Conservation (phyloP, 2,113 vertebrate species). For the Fukomys damarensis region DNA sequence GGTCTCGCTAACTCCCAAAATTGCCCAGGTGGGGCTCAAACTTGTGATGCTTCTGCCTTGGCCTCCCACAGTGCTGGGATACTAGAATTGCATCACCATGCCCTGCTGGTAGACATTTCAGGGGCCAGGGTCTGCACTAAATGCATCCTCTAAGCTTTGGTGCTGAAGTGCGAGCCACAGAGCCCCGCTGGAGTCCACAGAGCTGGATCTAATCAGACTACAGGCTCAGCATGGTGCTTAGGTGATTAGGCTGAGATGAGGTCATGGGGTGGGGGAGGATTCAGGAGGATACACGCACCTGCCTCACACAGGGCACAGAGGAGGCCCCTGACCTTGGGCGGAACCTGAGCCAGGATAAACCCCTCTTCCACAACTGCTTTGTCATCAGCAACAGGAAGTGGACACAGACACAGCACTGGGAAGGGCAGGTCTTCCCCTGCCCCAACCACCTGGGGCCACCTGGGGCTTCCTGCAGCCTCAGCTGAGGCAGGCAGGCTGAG, state of each 20-base stretch:
- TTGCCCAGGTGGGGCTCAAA: background rate
- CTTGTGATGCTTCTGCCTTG: background rate
- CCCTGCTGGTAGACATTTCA: background rate
- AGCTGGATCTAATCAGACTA: background rate
- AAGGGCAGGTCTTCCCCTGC: no score
- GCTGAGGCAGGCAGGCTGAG: background rate
- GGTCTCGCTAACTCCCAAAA: background rate
- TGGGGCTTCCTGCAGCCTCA: no score
- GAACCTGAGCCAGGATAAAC: background rate
- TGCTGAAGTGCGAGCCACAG: background rate
- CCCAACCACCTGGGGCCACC: background rate
- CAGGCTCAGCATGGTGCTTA: background rate
- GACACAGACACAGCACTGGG: background rate
- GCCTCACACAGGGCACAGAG: background rate
- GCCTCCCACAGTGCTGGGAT: background rate
- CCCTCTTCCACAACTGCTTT: background rate
- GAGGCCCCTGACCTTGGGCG: background rate
- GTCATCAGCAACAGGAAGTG: background rate
- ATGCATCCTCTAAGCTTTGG: background rate
- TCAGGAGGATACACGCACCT: background rate
- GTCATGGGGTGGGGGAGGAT: background rate
- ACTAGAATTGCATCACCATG: background rate
- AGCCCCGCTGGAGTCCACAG: background rate
- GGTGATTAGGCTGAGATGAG: background rate
- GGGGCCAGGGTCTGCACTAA: accelerated